Percentiles rank a stretch among this genome's conserved stretches.
phyloP scores from a whole-genome alignment of 2,797 vertebrate species.

The Muscicapa striata region DNA sequence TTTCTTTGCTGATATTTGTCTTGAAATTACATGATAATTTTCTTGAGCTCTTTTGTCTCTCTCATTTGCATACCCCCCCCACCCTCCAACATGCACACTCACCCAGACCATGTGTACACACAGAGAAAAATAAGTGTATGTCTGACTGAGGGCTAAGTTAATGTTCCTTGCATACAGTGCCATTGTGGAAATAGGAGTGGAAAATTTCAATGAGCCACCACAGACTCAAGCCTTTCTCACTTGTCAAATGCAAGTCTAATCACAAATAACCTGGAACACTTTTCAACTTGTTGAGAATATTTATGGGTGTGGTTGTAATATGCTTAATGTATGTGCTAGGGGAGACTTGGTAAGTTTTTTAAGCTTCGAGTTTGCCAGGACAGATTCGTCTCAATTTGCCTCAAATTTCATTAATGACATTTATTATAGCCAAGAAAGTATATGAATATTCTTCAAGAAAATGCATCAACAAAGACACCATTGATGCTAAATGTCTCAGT shows the following conservation, averaged over 20 bases:
- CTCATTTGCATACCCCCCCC: background rate
- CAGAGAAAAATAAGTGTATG: background rate
- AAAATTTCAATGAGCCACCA: background rate
- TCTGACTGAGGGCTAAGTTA: background rate
- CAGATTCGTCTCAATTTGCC: background rate
- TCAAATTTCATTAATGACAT: background rate
- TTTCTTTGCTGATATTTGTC: background rate
- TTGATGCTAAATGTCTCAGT: background rate
- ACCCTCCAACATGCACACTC: rapidly evolving
- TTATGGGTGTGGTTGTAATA: constrained; percentile 37
- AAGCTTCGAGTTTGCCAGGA: background rate
- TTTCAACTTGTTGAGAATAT: constrained; percentile 54
- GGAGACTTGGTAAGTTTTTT: background rate
- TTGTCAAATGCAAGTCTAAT: constrained; percentile 46
- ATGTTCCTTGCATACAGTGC: background rate
- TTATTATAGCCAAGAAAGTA: background rate
- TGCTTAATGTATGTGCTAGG: background rate
- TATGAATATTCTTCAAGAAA: background rate
- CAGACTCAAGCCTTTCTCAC: background rate
- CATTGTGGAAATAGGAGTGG: background rate
- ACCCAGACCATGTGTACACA: background rate
- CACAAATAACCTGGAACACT: constrained; percentile 45
- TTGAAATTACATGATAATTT: background rate
- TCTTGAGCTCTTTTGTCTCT: background rate
- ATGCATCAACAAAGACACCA: background rate